Conservation (phyloP, 2,888 invertebrate genomes). For the Lasioglossum malachurum region DNA sequence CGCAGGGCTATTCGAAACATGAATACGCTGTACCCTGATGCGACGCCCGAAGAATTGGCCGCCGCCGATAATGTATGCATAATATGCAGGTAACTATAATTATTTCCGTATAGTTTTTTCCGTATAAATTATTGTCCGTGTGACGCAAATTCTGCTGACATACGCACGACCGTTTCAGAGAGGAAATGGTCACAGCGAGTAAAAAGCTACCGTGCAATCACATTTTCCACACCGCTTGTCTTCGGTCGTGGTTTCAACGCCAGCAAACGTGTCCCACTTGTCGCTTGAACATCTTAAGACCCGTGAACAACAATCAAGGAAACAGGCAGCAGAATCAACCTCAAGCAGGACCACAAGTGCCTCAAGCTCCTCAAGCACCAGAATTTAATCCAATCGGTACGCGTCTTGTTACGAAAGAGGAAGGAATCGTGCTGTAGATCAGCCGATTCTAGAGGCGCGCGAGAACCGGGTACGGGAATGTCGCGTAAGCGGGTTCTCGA, state of each 20-base stretch:
- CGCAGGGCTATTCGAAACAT: constrained; percentile 98
- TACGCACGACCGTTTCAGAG: constrained; percentile 84
- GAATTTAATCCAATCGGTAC: constrained; percentile 75
- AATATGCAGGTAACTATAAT: constrained; percentile 91
- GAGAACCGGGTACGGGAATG: not conserved
- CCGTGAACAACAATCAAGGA: constrained; percentile 74
- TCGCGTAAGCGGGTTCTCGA: not conserved
- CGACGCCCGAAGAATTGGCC: constrained; percentile 95
- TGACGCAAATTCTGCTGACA: not conserved
- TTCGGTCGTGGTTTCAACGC: constrained; percentile 99
- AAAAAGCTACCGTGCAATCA: constrained; percentile 99
- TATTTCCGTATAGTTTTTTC: not conserved
- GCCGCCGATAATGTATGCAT: constrained; percentile 99
- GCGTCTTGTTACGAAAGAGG: not conserved
- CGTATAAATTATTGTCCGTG: not conserved
- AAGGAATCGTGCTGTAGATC: not conserved
- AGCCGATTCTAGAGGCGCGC: not conserved
- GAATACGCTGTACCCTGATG: constrained; percentile 99
- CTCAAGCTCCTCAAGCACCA: constrained; percentile 72
- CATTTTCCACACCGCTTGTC: constrained; percentile 99
- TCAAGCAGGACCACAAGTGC: constrained; percentile 76
- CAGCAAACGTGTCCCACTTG: constrained; percentile 99
- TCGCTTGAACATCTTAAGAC: constrained; percentile 92
- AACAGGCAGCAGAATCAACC: constrained; percentile 82
- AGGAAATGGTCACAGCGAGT: constrained; percentile 90